These are phyloP conservation scores for Rhinella marina DNA, from an alignment of 2,797 vertebrate genomes.

Conservation along the genomic window DNA sequence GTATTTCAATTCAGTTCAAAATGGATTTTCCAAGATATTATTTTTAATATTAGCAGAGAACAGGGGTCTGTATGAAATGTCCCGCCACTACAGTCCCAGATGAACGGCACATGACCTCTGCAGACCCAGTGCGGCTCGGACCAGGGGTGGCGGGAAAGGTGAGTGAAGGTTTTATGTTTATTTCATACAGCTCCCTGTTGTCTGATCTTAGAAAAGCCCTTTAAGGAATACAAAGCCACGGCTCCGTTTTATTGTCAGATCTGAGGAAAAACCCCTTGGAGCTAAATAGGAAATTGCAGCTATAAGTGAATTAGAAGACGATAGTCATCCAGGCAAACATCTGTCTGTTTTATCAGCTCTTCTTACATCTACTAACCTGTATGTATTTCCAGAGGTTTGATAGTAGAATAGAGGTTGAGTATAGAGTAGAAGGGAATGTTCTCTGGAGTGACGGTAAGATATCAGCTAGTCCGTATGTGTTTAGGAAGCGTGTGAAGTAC, in stretches of 20 bases:
- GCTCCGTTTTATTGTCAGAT: neutral
- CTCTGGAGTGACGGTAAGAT: neutral
- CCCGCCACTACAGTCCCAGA: too few relatives aligned
- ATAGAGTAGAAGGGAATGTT: neutral
- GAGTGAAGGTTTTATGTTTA: too few relatives aligned
- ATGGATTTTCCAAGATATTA: too few relatives aligned
- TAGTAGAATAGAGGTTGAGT: neutral
- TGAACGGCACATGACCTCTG: too few relatives aligned
- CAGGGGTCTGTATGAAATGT: too few relatives aligned
- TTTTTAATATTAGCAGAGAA: too few relatives aligned
- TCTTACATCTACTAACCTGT: neutral
- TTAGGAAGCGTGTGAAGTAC: neutral
- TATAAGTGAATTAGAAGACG: constrained; percentile 5
- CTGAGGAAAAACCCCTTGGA: constrained; percentile 18
- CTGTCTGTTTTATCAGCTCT: neutral
- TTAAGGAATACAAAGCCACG: neutral
- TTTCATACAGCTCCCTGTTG: too few relatives aligned
- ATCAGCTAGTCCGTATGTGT: neutral
- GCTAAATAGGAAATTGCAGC: constrained; percentile 40
- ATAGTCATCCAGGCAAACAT: neutral
- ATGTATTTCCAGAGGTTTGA: neutral
- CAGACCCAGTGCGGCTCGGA: too few relatives aligned
- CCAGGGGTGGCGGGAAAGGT: too few relatives aligned
- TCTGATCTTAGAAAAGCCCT: too few relatives aligned
- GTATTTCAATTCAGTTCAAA: too few relatives aligned